Evolutionary conservation across 2,888 invertebrate genomes (phyloP).

Genomic region (Nemurella pictetii): DNA sequence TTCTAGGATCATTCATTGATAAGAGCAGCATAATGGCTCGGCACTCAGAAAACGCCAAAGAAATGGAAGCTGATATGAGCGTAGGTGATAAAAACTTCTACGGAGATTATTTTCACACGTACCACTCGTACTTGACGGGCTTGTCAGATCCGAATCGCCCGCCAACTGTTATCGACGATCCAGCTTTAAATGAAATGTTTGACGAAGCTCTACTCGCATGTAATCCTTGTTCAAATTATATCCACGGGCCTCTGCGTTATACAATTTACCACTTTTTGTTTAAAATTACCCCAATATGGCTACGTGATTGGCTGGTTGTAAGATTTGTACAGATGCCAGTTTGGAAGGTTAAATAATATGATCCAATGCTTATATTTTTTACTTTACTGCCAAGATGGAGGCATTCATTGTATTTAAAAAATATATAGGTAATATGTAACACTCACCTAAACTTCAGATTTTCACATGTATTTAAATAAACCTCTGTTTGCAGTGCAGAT

Average conservation of each 20-base stretch:
- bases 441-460: no score
- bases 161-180: slow-evolving; percentile 59
- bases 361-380: no score
- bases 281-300: slow-evolving; percentile 59
- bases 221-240: slow-evolving; percentile 64
- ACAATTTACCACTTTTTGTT: slow-evolving; percentile 68
- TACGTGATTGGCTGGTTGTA: slow-evolving; percentile 64
- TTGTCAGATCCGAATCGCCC: slow-evolving; percentile 53
- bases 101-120: slow-evolving; percentile 65
- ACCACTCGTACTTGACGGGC: slow-evolving; percentile 61
- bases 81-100: slow-evolving; percentile 66
- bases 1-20: slow-evolving; percentile 68
- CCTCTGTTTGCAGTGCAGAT: no score
- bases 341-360: slow-evolving; percentile 47
- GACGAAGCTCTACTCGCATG: slow-evolving; percentile 63
- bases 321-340: slow-evolving; percentile 68
- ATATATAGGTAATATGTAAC: no score
- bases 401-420: no score
- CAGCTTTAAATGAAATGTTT: slow-evolving; percentile 58
- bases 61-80: slow-evolving; percentile 67
- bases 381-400: no score
- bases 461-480: no score
- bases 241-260: slow-evolving; percentile 70
- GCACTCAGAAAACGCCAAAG: slow-evolving; percentile 62
- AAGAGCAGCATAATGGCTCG: slow-evolving; percentile 69